Evolutionary conservation across 2,888 invertebrate species (phyloP), one percentile per base, ranked within the genome.

Genomic region (Bombyx huttoni): DNA sequence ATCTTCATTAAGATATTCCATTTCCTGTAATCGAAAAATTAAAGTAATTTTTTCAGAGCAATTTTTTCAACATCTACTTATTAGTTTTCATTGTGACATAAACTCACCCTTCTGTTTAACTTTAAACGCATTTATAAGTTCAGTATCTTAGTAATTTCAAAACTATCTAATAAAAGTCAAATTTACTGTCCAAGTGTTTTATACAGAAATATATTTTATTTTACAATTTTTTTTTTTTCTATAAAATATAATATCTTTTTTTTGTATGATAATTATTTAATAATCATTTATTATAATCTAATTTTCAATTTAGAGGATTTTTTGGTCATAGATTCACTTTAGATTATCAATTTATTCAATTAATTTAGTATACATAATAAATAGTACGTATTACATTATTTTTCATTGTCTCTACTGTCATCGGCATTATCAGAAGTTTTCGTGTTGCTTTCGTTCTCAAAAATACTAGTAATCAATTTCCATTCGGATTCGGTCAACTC

Each of bases 1-100:
- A 70, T 56, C 57, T 69, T 73, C 12, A 54, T 53, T 35, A 75
- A 56, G 12, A 73, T 68, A 54, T 73, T 70, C 54, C 56, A 54
- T 64, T 63, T 71, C 64, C 74, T 75, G 70, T 50, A 54, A 57
- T 46, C 47, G 47, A 40, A 40, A 54, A 35, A 54, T 49, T 48
- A 13, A 40, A 46, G 46, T 56, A 70, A 70, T 57, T 68, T 49
- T 45, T 34, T 50, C 33, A 50, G 50, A 49, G 13, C n/a, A n/a
- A n/a, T n/a, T n/a, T n/a, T n/a, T n/a, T 46, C n/a, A 13, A 14
- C 48, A 45, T 45, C 48, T 6, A 13, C 40, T 57, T 49, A 64
- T 61, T 46, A 61, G 61, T 10, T 40, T 48, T 45, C 40, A 14
- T 34, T 40, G 40, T 51, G 51, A 52, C 50, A 46, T 47, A 53